Percentiles rank a stretch among this genome's conserved stretches.
phyloP scores from a whole-genome alignment of 2,888 invertebrate species.

The Ephialtes manifestator region DNA sequence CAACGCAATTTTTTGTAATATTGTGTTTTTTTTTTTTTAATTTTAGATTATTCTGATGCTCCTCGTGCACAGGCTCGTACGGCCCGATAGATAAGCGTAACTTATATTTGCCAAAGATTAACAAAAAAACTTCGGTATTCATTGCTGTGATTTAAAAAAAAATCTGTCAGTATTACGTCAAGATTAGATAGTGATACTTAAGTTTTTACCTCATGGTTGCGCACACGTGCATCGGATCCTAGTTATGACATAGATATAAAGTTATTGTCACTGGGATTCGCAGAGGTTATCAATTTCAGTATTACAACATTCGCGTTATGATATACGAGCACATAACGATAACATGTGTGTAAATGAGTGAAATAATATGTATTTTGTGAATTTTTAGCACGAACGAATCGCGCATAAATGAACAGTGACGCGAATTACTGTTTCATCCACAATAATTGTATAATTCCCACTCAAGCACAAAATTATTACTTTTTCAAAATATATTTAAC shows the following conservation, averaged over 20 bases:
- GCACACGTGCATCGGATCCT: slow-evolving; percentile 22
- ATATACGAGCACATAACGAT: slow-evolving; percentile 3
- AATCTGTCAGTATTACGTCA: slow-evolving; percentile 58
- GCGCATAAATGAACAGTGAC: not conserved
- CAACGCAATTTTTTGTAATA: not conserved
- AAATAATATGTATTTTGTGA: slow-evolving; percentile 28
- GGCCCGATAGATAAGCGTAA: slow-evolving; percentile 28
- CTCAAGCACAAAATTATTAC: too few species aligned
- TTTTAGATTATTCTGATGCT: too few species aligned
- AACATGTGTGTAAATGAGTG: slow-evolving; percentile 5
- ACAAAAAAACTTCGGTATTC: slow-evolving; percentile 55
- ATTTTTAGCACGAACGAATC: not conserved
- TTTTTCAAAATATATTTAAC: too few species aligned
- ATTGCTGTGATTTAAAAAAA: slow-evolving; percentile 60
- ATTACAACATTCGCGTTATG: slow-evolving; percentile 20
- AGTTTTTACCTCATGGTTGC: slow-evolving; percentile 57
- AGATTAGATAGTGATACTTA: slow-evolving; percentile 54
- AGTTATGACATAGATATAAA: slow-evolving; percentile 28
- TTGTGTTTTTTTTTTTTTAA: not conserved
- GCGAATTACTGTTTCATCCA: not conserved
- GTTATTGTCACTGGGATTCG: slow-evolving; percentile 14
- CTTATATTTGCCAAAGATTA: slow-evolving; percentile 59
- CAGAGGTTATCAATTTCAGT: slow-evolving; percentile 7
- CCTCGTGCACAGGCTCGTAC: slow-evolving; percentile 36
- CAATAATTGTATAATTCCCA: not conserved